These are phyloP conservation scores for Cylas formicarius DNA, from an alignment of 1,140 invertebrate genomes.

Conservation along the genomic window DNA sequence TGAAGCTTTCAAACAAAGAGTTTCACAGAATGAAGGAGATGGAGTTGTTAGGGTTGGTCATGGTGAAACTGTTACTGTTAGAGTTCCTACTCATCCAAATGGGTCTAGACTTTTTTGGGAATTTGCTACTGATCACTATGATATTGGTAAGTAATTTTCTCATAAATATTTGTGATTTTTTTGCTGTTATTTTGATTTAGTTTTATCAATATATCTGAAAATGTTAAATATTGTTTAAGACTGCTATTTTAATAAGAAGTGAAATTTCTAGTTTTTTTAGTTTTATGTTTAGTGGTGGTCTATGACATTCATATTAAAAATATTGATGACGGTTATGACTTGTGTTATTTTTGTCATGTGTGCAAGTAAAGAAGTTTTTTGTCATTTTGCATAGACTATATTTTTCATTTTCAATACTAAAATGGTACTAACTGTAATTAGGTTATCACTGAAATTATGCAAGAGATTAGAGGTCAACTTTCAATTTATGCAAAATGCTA, in stretches of 20 bases:
- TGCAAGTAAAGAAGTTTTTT: too few species aligned
- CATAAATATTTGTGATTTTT: slow-evolving; percentile 8
- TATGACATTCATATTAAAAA: neutral
- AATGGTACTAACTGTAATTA: too few species aligned
- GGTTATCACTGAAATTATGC: too few species aligned
- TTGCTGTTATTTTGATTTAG: slow-evolving; percentile 2
- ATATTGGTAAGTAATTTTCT: slow-evolving; percentile 58
- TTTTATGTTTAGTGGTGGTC: neutral
- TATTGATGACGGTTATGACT: neutral
- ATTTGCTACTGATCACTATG: slow-evolving; percentile 97
- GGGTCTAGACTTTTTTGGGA: slow-evolving; percentile 98
- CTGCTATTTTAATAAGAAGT: too few species aligned
- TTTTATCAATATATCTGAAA: neutral
- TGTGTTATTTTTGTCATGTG: too few species aligned
- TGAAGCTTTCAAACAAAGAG: slow-evolving; percentile 84
- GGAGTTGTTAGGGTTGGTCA: slow-evolving; percentile 93
- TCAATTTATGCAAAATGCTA: too few species aligned
- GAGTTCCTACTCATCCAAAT: slow-evolving; percentile 94
- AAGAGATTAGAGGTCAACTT: too few species aligned
- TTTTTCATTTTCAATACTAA: too few species aligned
- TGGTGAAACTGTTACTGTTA: slow-evolving; percentile 94
- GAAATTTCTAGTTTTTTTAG: neutral
- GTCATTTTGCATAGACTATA: too few species aligned
- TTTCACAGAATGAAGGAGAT: slow-evolving; percentile 83
- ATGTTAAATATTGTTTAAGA: neutral